Conservation (phyloP, 2,113 vertebrate genomes). For the Odontesthes bonariensis region DNA sequence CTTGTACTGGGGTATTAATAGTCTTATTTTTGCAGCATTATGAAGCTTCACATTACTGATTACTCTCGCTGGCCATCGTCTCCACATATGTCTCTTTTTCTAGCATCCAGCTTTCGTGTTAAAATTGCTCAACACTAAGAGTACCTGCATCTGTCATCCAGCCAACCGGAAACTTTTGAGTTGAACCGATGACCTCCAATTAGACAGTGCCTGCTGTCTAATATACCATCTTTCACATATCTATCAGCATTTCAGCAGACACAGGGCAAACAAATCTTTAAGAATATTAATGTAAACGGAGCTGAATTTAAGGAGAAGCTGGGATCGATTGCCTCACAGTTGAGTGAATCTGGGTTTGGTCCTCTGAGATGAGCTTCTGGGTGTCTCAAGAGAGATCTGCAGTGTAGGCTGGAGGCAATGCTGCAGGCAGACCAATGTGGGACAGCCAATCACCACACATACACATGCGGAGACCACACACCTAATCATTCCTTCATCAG, state of each 20-base stretch:
- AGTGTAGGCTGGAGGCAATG: constrained; percentile 25
- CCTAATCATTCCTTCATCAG: not conserved
- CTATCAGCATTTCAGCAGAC: not conserved
- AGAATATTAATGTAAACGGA: not conserved
- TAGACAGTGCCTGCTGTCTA: too few species aligned
- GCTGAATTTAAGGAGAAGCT: not conserved
- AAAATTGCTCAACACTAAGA: not conserved
- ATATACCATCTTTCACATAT: not conserved
- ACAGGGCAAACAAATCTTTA: not conserved
- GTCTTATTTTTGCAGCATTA: too few species aligned
- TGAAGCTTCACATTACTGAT: too few species aligned
- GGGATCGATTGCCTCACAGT: not conserved
- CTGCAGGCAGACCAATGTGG: constrained; percentile 48
- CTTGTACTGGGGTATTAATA: too few species aligned
- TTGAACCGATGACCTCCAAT: not conserved
- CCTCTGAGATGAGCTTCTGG: constrained; percentile 39
- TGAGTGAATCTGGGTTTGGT: constrained; percentile 50
- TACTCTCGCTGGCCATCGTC: too few species aligned
- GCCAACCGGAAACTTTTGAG: not conserved
- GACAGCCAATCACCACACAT: not conserved
- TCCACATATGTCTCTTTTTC: too few species aligned
- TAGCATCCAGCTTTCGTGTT: not conserved
- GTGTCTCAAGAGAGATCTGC: constrained; percentile 23
- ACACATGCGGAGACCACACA: constrained; percentile 3
- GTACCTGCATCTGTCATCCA: not conserved